Conservation (phyloP, 1,140 invertebrate genomes). For the Drosophila watanabei region DNA sequence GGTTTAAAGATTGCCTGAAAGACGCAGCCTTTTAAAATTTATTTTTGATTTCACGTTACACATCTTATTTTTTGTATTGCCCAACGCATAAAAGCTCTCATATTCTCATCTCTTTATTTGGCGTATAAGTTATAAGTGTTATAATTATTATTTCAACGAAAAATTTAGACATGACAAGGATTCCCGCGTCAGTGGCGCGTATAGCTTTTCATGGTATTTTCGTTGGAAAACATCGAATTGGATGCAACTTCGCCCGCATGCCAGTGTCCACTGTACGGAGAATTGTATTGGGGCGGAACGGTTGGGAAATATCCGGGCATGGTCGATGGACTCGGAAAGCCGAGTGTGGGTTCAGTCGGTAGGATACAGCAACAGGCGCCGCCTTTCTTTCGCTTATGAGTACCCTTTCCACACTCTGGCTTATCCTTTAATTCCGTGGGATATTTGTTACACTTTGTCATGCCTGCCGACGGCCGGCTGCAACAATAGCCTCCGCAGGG, state of each 20-base stretch:
- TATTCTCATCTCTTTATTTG: neutral
- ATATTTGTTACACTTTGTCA: neutral
- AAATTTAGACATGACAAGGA: slow-evolving; percentile 32
- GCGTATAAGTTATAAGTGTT: slow-evolving; percentile 9
- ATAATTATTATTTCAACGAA: slow-evolving; percentile 34
- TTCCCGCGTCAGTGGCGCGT: neutral
- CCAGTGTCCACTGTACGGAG: slow-evolving; percentile 7
- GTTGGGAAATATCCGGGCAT: slow-evolving; percentile 11
- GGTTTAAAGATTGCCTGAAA: no score
- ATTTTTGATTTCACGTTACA: neutral
- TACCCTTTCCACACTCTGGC: neutral
- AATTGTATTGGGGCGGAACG: neutral
- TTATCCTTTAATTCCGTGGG: neutral
- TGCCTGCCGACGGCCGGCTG: neutral
- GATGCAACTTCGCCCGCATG: neutral
- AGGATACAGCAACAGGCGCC: neutral
- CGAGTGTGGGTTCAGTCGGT: neutral
- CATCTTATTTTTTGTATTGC: neutral
- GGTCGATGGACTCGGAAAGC: neutral
- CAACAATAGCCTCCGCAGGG: slow-evolving; percentile 10
- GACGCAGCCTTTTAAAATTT: no score
- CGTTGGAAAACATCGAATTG: neutral
- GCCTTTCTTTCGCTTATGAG: neutral
- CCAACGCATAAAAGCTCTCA: neutral
- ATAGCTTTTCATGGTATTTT: neutral